Conservation (phyloP, 2,113 vertebrate genomes). For the Gallinago paraguaiae region DNA sequence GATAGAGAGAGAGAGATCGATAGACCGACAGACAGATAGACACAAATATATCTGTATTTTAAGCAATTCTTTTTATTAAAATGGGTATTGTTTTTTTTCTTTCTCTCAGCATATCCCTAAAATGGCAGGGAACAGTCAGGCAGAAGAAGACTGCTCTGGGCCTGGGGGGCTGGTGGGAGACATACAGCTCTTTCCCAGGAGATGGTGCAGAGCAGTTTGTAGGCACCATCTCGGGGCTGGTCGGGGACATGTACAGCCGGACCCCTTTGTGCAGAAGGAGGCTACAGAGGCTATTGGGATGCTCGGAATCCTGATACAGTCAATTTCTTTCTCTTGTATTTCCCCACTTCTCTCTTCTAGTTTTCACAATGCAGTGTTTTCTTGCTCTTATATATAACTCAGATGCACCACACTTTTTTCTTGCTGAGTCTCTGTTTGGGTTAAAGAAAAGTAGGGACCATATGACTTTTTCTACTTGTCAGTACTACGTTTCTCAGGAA, state of each 20-base stretch:
- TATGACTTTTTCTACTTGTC: neutral
- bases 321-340: neutral
- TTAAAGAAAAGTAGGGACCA: neutral
- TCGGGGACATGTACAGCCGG: rapidly evolving
- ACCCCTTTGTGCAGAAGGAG: neutral
- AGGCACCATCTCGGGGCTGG: neutral
- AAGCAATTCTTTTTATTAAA: neutral
- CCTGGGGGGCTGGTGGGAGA: neutral
- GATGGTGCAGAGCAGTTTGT: neutral
- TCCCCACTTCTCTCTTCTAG: neutral
- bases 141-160: neutral
- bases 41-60: neutral
- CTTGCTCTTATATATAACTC: neutral
- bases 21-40: neutral
- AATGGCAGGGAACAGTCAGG: rapidly evolving
- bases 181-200: neutral
- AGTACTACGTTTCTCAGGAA: neutral
- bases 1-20: neutral
- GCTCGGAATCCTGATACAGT: neutral
- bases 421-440: neutral
- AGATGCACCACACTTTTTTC: neutral
- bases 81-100: neutral
- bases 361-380: neutral
- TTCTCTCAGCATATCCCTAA: neutral
- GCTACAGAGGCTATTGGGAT: neutral